phyloP scores from a whole-genome alignment of 2,888 invertebrate genomes.

The Tipula helvola region DNA sequence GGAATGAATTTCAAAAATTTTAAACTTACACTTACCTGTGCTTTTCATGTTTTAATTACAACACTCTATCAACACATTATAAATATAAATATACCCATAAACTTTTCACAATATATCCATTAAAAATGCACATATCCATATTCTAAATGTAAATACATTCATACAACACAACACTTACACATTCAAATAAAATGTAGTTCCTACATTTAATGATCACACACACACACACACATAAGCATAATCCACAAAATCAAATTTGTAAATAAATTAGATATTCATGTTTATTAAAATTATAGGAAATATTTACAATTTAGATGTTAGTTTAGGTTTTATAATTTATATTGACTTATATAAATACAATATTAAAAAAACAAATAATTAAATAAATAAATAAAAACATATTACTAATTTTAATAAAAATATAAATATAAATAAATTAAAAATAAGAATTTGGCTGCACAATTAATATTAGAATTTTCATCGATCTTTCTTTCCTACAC shows the following conservation, averaged over 20 bases:
- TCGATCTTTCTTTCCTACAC: slow-evolving; percentile 72
- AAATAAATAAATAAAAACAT: neutral
- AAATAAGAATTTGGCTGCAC: slow-evolving; percentile 31
- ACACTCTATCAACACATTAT: neutral
- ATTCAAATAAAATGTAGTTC: neutral
- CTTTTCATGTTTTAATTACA: neutral
- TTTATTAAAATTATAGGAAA: neutral
- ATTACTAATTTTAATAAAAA: slow-evolving; percentile 5
- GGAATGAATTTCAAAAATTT: neutral
- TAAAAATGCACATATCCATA: neutral
- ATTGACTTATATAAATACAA: neutral
- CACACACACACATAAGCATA: neutral
- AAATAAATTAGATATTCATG: neutral
- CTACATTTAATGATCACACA: neutral
- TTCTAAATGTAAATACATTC: neutral
- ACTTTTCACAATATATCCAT: neutral
- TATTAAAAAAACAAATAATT: neutral
- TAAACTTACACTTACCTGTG: neutral
- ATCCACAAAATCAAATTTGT: neutral
- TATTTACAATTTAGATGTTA: neutral
- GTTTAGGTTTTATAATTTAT: neutral
- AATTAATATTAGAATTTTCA: slow-evolving; percentile 57
- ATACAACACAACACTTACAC: neutral
- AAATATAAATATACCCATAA: neutral
- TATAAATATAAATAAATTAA: slow-evolving; percentile 18